Conservation (phyloP, 2,888 invertebrate genomes). For the Oegoconia quadripuncta region DNA sequence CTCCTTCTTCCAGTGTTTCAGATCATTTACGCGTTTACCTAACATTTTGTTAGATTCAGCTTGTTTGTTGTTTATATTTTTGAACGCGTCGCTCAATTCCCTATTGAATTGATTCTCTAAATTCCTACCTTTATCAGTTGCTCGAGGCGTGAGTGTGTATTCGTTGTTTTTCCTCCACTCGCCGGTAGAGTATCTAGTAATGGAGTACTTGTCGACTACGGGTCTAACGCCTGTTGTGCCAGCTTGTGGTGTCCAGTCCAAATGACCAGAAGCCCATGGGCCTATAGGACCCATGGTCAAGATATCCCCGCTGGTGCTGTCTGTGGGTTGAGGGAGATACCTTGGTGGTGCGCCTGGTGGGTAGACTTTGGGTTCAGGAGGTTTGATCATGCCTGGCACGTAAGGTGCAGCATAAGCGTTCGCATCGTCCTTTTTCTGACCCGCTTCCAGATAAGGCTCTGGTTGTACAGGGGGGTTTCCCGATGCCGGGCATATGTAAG, state of each 20-base stretch:
- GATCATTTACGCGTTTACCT: constrained; percentile 42
- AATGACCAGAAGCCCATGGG: constrained; percentile 87
- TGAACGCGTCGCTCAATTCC: constrained; percentile 76
- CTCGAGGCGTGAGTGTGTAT: constrained; percentile 60
- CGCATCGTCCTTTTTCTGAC: background rate
- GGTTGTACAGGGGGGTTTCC: background rate
- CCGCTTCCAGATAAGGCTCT: background rate
- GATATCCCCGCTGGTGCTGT: constrained; percentile 63
- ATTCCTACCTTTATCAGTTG: constrained; percentile 49
- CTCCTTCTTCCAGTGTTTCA: constrained; percentile 84
- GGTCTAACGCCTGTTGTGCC: constrained; percentile 87
- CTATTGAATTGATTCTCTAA: constrained; percentile 41
- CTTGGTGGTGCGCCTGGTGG: constrained; percentile 56
- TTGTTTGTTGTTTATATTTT: constrained; percentile 72
- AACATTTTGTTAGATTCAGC: constrained; percentile 61
- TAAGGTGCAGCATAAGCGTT: constrained; percentile 30
- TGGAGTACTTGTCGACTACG: constrained; percentile 88
- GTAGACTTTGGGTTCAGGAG: constrained; percentile 46
- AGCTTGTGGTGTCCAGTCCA: constrained; percentile 85
- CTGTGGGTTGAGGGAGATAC: constrained; percentile 63
- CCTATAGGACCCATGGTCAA: constrained; percentile 70
- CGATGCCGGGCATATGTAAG: background rate
- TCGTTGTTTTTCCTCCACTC: constrained; percentile 84
- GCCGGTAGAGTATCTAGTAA: constrained; percentile 84
- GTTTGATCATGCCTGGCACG: constrained; percentile 52